Evolutionary conservation across 2,888 invertebrate genomes (phyloP).

Genomic region (Lomographa bimaculata): DNA sequence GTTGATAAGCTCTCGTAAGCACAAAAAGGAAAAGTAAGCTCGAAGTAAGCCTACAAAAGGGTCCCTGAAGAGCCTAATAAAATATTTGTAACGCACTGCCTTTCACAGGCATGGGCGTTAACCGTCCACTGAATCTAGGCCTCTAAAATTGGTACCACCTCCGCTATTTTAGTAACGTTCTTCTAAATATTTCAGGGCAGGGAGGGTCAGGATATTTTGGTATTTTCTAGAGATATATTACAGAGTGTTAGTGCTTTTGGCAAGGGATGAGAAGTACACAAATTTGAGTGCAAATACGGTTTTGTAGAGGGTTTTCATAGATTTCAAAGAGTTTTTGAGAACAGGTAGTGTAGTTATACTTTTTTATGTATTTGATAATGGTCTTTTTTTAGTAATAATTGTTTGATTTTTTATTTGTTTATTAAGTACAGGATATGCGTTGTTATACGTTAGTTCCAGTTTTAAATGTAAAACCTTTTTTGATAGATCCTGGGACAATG

Average conservation of each 20-base stretch:
- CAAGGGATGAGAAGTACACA: conserved; percentile 46
- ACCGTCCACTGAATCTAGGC: conserved; percentile 30
- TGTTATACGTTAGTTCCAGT: too few species aligned
- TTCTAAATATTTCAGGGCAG: neutral
- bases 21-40: conserved; percentile 37
- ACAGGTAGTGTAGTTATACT: too few species aligned
- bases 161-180: neutral
- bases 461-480: too few species aligned
- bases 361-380: too few species aligned
- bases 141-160: conserved; percentile 11
- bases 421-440: too few species aligned
- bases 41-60: conserved; percentile 42
- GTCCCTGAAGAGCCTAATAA: conserved; percentile 40
- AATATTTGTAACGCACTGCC: conserved; percentile 49
- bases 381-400: too few species aligned
- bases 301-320: conserved; percentile 22
- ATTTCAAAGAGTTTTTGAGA: too few species aligned
- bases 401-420: too few species aligned
- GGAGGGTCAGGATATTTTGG: conserved; percentile 33
- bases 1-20: conserved; percentile 38
- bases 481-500: too few species aligned
- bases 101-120: conserved; percentile 38
- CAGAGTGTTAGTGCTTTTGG: conserved; percentile 56
- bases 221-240: conserved; percentile 51
- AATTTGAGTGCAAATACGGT: conserved; percentile 27